Base-by-base conservation (phyloP, 2,888 invertebrate genomes). In the Ophion costatus region DNA sequence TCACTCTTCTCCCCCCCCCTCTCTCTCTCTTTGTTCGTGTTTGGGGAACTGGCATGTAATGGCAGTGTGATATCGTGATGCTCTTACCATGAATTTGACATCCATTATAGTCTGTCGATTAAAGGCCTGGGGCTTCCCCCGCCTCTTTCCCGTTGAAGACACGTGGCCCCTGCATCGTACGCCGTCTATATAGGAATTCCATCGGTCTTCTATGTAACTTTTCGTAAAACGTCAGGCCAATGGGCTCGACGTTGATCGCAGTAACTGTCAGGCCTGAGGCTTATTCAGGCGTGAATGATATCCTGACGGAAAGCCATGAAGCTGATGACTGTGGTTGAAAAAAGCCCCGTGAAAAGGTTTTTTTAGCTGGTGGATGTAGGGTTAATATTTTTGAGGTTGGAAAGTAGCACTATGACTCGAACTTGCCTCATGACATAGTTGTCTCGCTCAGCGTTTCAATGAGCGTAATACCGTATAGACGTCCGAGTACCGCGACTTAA, bases 171-270 rank as follows among this genome's bases (percentile, higher is more conserved):
- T 38, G 56, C 33, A 73, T 22, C 66, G 59, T 89, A 90, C 89
- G 84, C 87, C 87, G 88, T n/a, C n/a, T 79, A 38, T 86, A 83
- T 83, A 29, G 56, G 20, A 70, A 83, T 77, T 73, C 73, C 59
- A 38, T 73, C 64, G 66, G 38, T 38, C 38, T 38, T 38, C 38
- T 38, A 38, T 38, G 38, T 38, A 38, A 7, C 4, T 7, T 38
- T 38, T 9, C 38, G 38, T 38, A 38, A 38, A 38, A 38, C 38
- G 38, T 29, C 29, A 38, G 38, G 38, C 38, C 38, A 38, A 38
- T 38, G 9, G 9, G 38, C 38, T 9, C 7, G 38, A 6, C 38
- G 38, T 38, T 38, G 9, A 38, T 38, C 7, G 38, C 38, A 38
- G 38, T 38, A 1, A 38, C 38, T 7, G 38, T 38, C 7, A 38